These are phyloP conservation scores for Peromyscus leucopus DNA, from an alignment of 2,113 vertebrate genomes.

Conservation along the genomic window DNA sequence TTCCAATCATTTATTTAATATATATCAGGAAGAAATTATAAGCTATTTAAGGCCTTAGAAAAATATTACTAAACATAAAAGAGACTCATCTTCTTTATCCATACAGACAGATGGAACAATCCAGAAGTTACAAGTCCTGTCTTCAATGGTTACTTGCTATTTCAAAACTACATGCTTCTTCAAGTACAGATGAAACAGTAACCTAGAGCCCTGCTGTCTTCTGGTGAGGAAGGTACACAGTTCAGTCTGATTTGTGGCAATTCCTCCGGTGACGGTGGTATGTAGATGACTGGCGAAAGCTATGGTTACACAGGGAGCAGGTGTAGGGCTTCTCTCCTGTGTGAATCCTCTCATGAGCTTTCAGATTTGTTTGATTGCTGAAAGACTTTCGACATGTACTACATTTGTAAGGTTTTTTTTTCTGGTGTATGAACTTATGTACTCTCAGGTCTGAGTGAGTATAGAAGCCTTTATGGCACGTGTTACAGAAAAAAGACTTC, in stretches of 20 bases:
- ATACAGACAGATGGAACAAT: no score
- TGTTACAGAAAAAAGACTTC: neutral
- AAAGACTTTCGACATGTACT: neutral
- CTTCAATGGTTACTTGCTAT: no score
- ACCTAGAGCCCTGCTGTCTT: no score
- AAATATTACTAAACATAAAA: no score
- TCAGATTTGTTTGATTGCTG: conserved; percentile 1
- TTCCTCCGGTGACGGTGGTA: conserved; percentile 22
- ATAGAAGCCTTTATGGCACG: conserved; percentile 46
- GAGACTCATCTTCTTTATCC: no score
- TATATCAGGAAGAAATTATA: no score
- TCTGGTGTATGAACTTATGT: neutral
- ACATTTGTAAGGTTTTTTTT: neutral
- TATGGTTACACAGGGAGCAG: neutral
- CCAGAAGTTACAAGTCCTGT: no score
- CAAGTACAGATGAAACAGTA: no score
- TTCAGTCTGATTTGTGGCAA: neutral
- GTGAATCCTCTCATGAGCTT: conserved; percentile 43
- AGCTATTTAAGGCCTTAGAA: no score
- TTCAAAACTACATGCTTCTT: no score
- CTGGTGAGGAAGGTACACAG: neutral
- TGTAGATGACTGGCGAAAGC: conserved; percentile 57
- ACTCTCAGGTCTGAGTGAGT: neutral
- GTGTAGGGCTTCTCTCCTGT: neutral
- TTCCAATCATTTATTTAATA: no score